A percentile compares a stretch with the other conserved stretches of the same genome.
phyloP scores from a whole-genome alignment of 2,797 vertebrate genomes.

The Sebastes umbrosus region DNA sequence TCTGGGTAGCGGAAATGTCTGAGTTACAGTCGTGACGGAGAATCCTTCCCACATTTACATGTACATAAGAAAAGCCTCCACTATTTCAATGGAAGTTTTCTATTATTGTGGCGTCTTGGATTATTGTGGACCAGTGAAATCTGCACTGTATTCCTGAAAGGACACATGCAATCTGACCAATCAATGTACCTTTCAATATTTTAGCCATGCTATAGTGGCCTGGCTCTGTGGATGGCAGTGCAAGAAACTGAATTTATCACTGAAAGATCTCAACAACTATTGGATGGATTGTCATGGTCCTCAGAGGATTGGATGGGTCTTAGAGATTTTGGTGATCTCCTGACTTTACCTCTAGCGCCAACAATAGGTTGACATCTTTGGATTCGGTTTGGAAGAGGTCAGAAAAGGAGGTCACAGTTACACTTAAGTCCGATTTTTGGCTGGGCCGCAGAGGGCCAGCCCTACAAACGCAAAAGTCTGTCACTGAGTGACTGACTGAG shows the following conservation, averaged over 20 bases:
- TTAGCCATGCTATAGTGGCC: too few relatives aligned
- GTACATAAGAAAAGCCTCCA: neutral
- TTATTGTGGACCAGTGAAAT: constrained; percentile 15
- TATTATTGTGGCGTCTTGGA: constrained; percentile 1
- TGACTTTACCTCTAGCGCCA: neutral
- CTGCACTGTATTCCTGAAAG: neutral
- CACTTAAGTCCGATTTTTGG: neutral
- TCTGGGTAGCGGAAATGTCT: constrained; percentile 35
- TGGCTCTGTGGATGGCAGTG: neutral
- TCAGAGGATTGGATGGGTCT: neutral
- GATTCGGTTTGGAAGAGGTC: neutral
- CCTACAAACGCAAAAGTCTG: too few relatives aligned
- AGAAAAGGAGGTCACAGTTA: neutral
- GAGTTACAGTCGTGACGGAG: constrained; percentile 14
- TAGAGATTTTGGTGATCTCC: neutral
- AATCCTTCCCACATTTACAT: constrained; percentile 24
- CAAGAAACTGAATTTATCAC: neutral
- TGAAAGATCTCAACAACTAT: neutral
- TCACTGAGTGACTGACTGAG: too few relatives aligned
- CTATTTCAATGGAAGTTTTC: constrained; percentile 6
- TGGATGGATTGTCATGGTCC: neutral
- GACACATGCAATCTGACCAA: neutral
- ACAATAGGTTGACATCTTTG: neutral
- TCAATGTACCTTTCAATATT: neutral
- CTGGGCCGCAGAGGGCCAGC: too few relatives aligned